Percentiles rank a stretch among this genome's conserved stretches.
These are phyloP conservation scores for Aplodontia rufa DNA, from an alignment of 2,113 vertebrate genomes.

Conservation along the genomic window DNA sequence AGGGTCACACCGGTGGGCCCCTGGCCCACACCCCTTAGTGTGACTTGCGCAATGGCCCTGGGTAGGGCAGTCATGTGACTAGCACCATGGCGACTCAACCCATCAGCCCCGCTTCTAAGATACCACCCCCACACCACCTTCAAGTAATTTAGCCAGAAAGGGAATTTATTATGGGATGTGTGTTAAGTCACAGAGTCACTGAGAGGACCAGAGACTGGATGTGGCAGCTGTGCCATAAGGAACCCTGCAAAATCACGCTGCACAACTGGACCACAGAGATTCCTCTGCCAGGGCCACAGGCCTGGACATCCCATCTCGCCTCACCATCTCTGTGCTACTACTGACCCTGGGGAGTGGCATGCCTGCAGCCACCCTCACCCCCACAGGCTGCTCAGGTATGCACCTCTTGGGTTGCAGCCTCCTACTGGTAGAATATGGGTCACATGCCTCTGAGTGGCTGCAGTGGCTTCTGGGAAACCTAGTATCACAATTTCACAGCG, in stretches of 20 bases:
- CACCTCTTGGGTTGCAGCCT: rapidly evolving
- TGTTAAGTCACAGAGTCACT: neutral
- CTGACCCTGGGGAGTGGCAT: rapidly evolving
- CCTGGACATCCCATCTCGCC: rapidly evolving
- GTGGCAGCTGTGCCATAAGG: neutral
- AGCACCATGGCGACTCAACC: neutral
- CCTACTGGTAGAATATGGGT: neutral
- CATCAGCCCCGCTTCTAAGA: neutral
- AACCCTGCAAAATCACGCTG: neutral
- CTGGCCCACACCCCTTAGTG: rapidly evolving
- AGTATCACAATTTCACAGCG: neutral
- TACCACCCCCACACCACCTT: neutral
- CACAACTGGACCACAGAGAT: neutral
- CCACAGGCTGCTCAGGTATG: too few relatives aligned
- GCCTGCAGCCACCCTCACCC: neutral
- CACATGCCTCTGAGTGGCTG: too few relatives aligned
- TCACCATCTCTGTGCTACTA: rapidly evolving
- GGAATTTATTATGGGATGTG: neutral
- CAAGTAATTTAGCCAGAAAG: neutral
- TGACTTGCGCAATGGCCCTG: neutral
- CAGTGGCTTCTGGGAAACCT: neutral
- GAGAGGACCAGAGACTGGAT: neutral
- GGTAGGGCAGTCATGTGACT: neutral
- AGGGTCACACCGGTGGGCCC: neutral
- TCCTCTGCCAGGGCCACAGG: neutral